phyloP scores from a whole-genome alignment of 2,113 vertebrate genomes.

The Manacus vitellinus region DNA sequence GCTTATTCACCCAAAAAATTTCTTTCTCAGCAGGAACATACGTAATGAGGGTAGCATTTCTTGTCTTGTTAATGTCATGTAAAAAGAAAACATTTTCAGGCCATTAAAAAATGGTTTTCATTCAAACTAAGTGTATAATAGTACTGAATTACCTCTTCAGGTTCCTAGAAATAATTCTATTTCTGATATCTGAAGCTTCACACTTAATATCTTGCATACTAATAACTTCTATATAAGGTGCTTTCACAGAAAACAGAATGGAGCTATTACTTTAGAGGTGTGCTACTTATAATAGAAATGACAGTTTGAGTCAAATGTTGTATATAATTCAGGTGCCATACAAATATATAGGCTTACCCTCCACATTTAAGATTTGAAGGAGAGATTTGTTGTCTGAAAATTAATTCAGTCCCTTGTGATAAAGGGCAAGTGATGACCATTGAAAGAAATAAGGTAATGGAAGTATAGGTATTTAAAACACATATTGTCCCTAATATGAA shows the following conservation, averaged over 20 bases:
- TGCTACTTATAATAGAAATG: neutral
- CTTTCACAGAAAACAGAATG: neutral
- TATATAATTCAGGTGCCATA: neutral
- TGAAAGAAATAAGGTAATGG: neutral
- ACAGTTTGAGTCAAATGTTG: neutral
- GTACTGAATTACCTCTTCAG: neutral
- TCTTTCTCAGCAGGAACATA: neutral
- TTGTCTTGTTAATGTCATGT: neutral
- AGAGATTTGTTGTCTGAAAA: neutral
- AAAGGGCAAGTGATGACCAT: neutral
- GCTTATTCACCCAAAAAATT: neutral
- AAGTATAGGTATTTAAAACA: neutral
- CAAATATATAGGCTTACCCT: neutral
- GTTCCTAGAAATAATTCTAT: neutral
- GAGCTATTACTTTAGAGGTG: neutral
- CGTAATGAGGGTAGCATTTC: neutral
- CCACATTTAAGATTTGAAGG: neutral
- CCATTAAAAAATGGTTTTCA: neutral
- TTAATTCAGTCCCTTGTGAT: neutral
- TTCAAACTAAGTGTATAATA: neutral
- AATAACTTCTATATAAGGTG: neutral
- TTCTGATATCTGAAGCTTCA: neutral
- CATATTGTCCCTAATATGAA: neutral
- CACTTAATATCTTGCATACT: neutral
- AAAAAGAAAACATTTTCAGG: neutral